phyloP scores from a whole-genome alignment of 1,140 invertebrate species.

The Lepidurus packardi region DNA sequence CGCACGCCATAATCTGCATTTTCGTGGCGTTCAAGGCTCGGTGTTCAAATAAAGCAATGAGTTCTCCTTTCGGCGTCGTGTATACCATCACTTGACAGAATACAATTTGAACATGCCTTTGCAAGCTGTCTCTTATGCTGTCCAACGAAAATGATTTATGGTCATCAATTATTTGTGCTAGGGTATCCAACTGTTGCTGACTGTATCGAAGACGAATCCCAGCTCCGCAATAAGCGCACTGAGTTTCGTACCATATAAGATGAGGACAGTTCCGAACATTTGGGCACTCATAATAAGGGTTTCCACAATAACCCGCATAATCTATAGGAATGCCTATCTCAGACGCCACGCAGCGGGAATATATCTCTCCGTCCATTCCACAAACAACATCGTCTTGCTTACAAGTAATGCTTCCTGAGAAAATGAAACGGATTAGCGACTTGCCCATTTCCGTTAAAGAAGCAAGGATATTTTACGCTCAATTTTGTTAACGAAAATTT shows the following conservation, averaged over 20 bases:
- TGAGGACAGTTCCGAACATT: neutral
- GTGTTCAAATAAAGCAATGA: neutral
- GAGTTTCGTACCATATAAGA: neutral
- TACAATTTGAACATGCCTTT: neutral
- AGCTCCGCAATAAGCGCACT: neutral
- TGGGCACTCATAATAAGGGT: neutral
- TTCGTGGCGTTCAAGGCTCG: neutral
- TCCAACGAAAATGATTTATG: neutral
- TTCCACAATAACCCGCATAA: neutral
- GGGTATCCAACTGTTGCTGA: neutral
- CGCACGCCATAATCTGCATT: neutral
- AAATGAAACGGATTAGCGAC: neutral
- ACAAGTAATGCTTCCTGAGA: neutral
- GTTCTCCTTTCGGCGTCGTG: neutral
- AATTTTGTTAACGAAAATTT: too few species aligned
- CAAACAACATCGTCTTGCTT: neutral
- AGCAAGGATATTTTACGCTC: too few species aligned
- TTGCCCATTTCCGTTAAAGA: neutral
- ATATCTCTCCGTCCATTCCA: neutral
- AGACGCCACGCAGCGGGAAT: neutral
- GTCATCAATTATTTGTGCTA: conserved; percentile 3
- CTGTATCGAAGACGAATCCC: neutral
- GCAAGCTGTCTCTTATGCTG: neutral
- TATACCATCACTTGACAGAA: neutral
- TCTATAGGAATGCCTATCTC: neutral